Percentiles rank a stretch among this genome's conserved stretches.
These are phyloP conservation scores for Anniella stebbinsi DNA, from an alignment of 2,797 vertebrate genomes.

Conservation along the genomic window DNA sequence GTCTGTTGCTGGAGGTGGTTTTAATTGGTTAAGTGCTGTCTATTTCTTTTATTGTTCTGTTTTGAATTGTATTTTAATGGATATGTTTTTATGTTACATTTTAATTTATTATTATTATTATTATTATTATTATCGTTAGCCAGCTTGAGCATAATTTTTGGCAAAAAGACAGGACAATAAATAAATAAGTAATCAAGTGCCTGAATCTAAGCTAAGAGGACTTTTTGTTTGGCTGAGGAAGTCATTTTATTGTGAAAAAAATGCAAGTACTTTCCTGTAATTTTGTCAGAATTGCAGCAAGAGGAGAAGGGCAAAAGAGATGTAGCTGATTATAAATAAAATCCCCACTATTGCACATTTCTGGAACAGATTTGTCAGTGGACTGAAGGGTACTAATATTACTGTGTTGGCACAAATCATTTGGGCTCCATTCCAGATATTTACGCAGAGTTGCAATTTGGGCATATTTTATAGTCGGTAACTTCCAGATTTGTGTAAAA, in stretches of 20 bases:
- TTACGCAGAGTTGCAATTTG: constrained; percentile 3
- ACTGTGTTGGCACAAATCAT: not conserved
- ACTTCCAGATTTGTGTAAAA: constrained; percentile 9
- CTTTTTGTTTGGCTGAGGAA: constrained; percentile 12
- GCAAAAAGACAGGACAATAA: too few species aligned
- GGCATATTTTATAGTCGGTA: not conserved
- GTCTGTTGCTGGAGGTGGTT: too few species aligned
- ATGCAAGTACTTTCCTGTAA: not conserved
- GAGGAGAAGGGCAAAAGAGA: not conserved
- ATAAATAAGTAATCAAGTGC: too few species aligned
- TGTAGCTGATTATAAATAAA: constrained; percentile 19
- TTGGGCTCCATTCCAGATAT: constrained; percentile 22
- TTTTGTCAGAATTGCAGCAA: constrained; percentile 10
- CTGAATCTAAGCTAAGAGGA: too few species aligned
- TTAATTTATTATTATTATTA: too few species aligned
- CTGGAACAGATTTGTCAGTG: constrained; percentile 16
- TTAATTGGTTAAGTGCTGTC: too few species aligned
- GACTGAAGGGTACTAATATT: not conserved
- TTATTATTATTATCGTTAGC: too few species aligned
- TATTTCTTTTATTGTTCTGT: too few species aligned
- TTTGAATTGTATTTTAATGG: too few species aligned
- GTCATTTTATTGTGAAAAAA: constrained; percentile 43
- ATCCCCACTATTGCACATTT: constrained; percentile 38
- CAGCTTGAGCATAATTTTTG: too few species aligned
- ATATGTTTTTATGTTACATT: too few species aligned